phyloP scores from a whole-genome alignment of 92 coral and sea anemone genomes.

The Phenganax marumi region DNA sequence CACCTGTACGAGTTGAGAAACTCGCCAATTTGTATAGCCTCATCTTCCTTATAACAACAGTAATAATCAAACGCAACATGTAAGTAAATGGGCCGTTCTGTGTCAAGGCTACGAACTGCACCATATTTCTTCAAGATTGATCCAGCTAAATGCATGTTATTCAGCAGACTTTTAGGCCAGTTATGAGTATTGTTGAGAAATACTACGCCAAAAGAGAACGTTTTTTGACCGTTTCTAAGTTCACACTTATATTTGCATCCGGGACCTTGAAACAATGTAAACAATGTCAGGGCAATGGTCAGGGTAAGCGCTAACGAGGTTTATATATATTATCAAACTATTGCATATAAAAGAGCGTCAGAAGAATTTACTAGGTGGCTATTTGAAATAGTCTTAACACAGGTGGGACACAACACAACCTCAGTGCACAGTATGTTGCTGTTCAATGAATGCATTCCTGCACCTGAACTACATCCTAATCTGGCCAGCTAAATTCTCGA shows the following conservation, averaged over 20 bases:
- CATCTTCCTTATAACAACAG: slow-evolving; percentile 55
- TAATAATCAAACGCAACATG: slow-evolving; percentile 61
- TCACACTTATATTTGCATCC: slow-evolving; percentile 48
- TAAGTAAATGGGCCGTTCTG: slow-evolving; percentile 42
- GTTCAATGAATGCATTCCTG: too few relatives aligned
- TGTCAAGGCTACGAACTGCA: slow-evolving; percentile 46
- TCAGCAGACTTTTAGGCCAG: slow-evolving; percentile 46
- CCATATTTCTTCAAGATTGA: slow-evolving; percentile 50
- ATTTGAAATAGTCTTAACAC: too few relatives aligned
- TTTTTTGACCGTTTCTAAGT: slow-evolving; percentile 1
- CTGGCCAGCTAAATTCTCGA: too few relatives aligned
- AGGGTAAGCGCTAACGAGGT: too few relatives aligned
- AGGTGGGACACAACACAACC: too few relatives aligned
- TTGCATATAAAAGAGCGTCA: too few relatives aligned
- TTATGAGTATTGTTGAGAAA: slow-evolving; percentile 35
- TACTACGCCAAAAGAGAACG: slow-evolving; percentile 9
- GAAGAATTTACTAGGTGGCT: too few relatives aligned
- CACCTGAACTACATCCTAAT: too few relatives aligned
- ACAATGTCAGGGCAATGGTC: neutral
- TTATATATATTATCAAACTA: too few relatives aligned
- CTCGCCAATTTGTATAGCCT: slow-evolving; percentile 51
- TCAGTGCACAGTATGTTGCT: too few relatives aligned
- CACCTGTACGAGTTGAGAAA: slow-evolving; percentile 38
- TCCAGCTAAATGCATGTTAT: slow-evolving; percentile 50
- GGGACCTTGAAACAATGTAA: slow-evolving; percentile 2